phyloP scores from a whole-genome alignment of 2,888 invertebrate species.

The Ectemnius continuus region DNA sequence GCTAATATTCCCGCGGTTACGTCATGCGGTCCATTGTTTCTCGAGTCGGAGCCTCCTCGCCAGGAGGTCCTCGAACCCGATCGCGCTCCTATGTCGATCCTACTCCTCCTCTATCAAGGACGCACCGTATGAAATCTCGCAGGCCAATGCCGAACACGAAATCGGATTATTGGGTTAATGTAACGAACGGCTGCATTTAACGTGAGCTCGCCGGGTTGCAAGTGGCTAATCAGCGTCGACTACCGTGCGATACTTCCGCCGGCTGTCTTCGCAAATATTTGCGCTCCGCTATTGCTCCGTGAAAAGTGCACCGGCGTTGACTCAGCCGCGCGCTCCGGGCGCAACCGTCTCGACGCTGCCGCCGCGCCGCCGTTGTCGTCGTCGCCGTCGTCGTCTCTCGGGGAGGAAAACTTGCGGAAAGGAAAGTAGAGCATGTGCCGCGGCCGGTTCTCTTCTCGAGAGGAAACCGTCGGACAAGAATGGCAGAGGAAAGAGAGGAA shows the following conservation, averaged over 20 bases:
- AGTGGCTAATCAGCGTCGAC: too few relatives aligned
- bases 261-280: slow-evolving; percentile 44
- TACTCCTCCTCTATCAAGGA: too few relatives aligned
- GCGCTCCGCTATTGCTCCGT: slow-evolving; percentile 25
- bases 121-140: too few relatives aligned
- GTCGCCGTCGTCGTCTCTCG: slow-evolving; percentile 17
- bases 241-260: slow-evolving; percentile 9
- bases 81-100: too few relatives aligned
- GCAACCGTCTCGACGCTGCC: slow-evolving; percentile 23
- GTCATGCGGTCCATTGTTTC: slow-evolving; percentile 33
- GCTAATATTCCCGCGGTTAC: slow-evolving; percentile 41
- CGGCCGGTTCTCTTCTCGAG: slow-evolving; percentile 7
- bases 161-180: too few relatives aligned
- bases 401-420: slow-evolving; percentile 41
- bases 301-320: slow-evolving; percentile 33
- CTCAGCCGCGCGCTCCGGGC: slow-evolving; percentile 25
- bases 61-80: too few relatives aligned
- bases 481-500: slow-evolving; percentile 21
- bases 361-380: slow-evolving; percentile 13
- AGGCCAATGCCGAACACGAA: too few relatives aligned
- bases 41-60: too few relatives aligned
- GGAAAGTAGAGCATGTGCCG: slow-evolving; percentile 51
- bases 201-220: too few relatives aligned
- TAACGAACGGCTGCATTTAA: too few relatives aligned
- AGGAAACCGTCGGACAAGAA: slow-evolving; percentile 13